Evolutionary conservation across 2,888 invertebrate species (phyloP), one percentile per base, ranked within the genome.

Genomic region (Chrysopilus asiliformis): DNA sequence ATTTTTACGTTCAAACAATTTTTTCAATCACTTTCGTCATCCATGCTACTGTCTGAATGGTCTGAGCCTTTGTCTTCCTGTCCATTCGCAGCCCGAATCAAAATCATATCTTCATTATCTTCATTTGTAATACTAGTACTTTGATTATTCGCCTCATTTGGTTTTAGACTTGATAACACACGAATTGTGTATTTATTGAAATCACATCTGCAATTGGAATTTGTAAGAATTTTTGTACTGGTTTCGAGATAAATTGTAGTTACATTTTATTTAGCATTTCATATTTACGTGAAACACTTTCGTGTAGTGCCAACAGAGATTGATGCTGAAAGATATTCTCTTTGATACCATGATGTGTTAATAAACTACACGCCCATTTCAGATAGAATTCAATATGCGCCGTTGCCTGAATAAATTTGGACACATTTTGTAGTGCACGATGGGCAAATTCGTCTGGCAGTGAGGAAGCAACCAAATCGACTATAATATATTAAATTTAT

Each of bases 371-470:
- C 25, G 77, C 67, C 93, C 93, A 94, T 29, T 72, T 62, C 24
- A 93, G 65, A 55, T 95, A 85, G 55, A 89, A 93, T 52, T 95
- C 87, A 27, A 97, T 55, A 53, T 95, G 94, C 0, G 74, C 68
- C 2, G 87, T 81, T 20, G 68, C 69, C 47, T 86, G 89, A 15
- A 95, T 56, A 32, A 79, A 71, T 3, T 70, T 69, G 0, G 83
- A 77, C 25, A 91, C 52, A 47, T 79, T 78, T 41, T 68, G 65
- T 10, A 94, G 63, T 16, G 87, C 60, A 20, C 81, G 74, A 52
- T 83, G 80, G 0, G 80, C 67, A 57, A 85, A 93, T 40, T 76
- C 68, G 9, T 76, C 71, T 2, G 86, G 76, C 31, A 97, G 60
- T 39, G 68, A 70, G 2, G 68, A 57, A 14, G 78, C 70, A 27